Evolutionary conservation across 2,113 vertebrate genomes (phyloP), one percentile per base, ranked within the genome.

Genomic region (Aspidoscelis tigris): DNA sequence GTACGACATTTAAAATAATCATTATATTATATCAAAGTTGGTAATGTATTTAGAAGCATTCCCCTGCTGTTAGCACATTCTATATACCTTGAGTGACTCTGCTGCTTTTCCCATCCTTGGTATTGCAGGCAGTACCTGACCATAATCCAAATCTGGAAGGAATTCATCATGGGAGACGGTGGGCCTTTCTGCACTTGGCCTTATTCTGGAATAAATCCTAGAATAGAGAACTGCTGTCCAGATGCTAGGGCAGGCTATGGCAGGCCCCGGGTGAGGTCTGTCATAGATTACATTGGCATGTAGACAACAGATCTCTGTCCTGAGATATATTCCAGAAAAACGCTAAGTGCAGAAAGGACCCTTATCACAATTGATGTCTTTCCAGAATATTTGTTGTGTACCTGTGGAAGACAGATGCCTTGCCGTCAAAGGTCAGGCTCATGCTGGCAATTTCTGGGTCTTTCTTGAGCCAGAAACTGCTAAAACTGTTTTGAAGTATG

Each of bases 401-500:
- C 55, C 66, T 86, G 75, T 79, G 61, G 73, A 68, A 65, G 39
- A 71, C 68, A 78, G 44, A 82, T 77, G 41, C 77, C 69, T 71
- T 71, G 24, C 43, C 26, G 71, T 86, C 85, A 82, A 72, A 86
- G 55, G 53, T 78, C 80, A 82, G 74, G 18, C 47, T 76, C 39
- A 69, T 70, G 61, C 44, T 82, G 66, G 50, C 68, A 77, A 76
- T 76, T 71, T 3, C 33, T 70, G 64, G 72, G 4, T 64, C 5
- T 76, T 81, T 76, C 24, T 39, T 76, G 69, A 69, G 50, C 79
- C 50, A 87, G 64, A 69, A 74, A 76, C 47, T 39, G 47, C 50
- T 76, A 61, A 44, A 78, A 72, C 58, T 33, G 53, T 81, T 64
- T 50, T 84, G 84, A 82, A 86, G 65, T 53, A 76, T 77, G 68